Evolutionary conservation across 2,797 vertebrate species (phyloP), one percentile per base, ranked within the genome.

Genomic region (Neomorphus geoffroyi): DNA sequence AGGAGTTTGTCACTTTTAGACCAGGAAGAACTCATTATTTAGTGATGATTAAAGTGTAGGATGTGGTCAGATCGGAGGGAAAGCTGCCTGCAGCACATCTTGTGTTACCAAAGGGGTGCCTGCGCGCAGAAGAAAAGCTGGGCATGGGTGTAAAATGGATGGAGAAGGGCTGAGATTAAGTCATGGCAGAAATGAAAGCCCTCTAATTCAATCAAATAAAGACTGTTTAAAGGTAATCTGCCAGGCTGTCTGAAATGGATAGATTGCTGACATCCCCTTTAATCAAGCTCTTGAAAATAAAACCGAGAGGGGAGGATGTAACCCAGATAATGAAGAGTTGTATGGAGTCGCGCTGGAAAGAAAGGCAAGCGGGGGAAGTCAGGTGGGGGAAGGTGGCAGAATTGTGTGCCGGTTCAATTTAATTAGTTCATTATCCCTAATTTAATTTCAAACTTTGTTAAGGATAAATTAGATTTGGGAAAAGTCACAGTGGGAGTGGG

Each of bases 341-440:
- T 30, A 82, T 74, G 88, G 93, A 95, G 89, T 81, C 78, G 86
- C 56, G n/a, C 80, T 90, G 82, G 79, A 97, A 93, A 95, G 74
- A 81, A 94, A 96, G 54, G 58, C 88, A 70, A 90, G 80, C 33
- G 81, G 88, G 91, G 74, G 77, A 93, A 93, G 58, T 60, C 80
- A 95, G 92, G 74, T 91, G 83, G 86, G 87, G 83, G 77, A 94
- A 87, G 65, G 83, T 85, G 92, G 54, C 62, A 87, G 75, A 94
- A 79, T 35, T 16, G 2, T 84, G 83, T 91, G 86, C 82, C 78
- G 27, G 86, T 75, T 95, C 93, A 77, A 96, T 92, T 96, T 96
- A 97, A 96, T 96, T 96, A 97, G 96, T 94, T 94, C 95, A 95
- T 96, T 97, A 95, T 43, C 90, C 81, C 94, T 96, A 96, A 97